These are phyloP conservation scores for Urosaurus nigricauda DNA, from an alignment of 2,797 vertebrate genomes.

Conservation along the genomic window DNA sequence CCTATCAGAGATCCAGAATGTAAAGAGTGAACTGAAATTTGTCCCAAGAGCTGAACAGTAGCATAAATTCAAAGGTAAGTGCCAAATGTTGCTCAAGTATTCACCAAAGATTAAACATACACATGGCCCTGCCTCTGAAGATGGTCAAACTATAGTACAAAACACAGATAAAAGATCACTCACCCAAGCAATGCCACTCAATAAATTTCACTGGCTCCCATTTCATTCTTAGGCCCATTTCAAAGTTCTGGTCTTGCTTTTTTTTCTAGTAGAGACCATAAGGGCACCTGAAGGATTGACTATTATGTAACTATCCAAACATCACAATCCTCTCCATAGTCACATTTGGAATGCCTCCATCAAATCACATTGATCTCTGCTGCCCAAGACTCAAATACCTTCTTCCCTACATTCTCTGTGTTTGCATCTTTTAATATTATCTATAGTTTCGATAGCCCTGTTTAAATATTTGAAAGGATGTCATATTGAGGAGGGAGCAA, in stretches of 20 bases:
- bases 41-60: slow-evolving; percentile 92
- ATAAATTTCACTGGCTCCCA: not conserved
- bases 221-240: not conserved
- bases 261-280: not conserved
- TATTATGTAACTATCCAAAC: not conserved
- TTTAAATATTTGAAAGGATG: too few relatives aligned
- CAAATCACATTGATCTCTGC: not conserved
- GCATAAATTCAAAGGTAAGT: slow-evolving; percentile 76
- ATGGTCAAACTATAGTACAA: not conserved
- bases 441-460: too few relatives aligned
- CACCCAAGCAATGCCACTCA: too few relatives aligned
- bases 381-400: too few relatives aligned
- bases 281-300: not conserved
- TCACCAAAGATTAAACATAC: slow-evolving; percentile 27
- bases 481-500: too few relatives aligned
- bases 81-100: slow-evolving; percentile 35
- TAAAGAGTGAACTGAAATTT: slow-evolving; percentile 95
- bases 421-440: too few relatives aligned
- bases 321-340: not conserved
- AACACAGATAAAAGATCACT: not conserved
- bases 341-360: too few relatives aligned
- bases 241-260: not conserved
- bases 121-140: not conserved
- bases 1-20: slow-evolving; percentile 95
- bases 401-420: too few relatives aligned